phyloP scores from a whole-genome alignment of 2,113 vertebrate species.

The Tupaia tana region DNA sequence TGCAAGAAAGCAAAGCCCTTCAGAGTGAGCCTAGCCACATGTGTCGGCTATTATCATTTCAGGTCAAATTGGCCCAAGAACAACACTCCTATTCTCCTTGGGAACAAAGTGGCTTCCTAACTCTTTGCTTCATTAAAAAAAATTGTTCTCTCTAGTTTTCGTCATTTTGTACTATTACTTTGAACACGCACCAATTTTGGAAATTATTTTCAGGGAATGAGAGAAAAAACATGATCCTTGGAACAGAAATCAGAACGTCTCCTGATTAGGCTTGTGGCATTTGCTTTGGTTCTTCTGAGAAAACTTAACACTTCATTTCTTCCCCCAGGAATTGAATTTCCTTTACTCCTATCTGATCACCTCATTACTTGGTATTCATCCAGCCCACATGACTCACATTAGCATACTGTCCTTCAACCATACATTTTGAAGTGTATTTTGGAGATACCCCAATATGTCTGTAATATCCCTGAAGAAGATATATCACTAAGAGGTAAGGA shows the following conservation, averaged over 20 bases:
- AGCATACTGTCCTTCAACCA: neutral
- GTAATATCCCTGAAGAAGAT: neutral
- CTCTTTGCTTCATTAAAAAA: conserved; percentile 42
- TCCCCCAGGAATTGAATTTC: neutral
- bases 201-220: conserved; percentile 13
- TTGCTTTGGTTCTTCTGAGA: conserved; percentile 4
- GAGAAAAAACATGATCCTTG: neutral
- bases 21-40: neutral
- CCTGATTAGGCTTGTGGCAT: neutral
- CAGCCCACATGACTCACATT: neutral
- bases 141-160: conserved; percentile 44
- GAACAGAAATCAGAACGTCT: conserved; percentile 28
- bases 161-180: conserved; percentile 20
- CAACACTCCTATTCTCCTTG: neutral
- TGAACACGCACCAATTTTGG: conserved; percentile 2
- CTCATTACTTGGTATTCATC: conserved; percentile 1
- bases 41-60: neutral
- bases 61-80: neutral
- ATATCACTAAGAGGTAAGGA: neutral
- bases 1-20: neutral
- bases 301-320: neutral
- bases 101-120: conserved; percentile 19
- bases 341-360: neutral
- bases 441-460: neutral
- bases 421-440: neutral